Conservation (phyloP, 2,888 invertebrate species). For the Miltochrista miniata region DNA sequence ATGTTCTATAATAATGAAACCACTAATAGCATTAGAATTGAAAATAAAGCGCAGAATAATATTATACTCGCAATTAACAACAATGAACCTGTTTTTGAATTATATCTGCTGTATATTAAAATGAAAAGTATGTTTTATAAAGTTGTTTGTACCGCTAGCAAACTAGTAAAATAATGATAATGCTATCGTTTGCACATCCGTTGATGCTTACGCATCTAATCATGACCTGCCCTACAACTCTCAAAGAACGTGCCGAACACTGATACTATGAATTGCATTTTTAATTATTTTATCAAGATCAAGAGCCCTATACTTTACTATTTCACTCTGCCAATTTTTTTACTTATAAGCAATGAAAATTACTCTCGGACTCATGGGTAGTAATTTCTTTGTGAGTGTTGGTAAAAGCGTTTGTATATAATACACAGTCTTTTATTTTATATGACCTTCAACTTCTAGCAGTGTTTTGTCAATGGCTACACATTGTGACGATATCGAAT, state of each 20-base stretch:
- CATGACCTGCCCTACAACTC: conserved; percentile 80
- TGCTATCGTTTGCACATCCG: conserved; percentile 76
- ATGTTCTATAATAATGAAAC: too few relatives aligned
- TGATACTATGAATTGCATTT: conserved; percentile 45
- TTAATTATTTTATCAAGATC: too few relatives aligned
- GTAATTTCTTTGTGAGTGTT: neutral
- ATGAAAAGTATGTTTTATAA: conserved; percentile 44
- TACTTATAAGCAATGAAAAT: too few relatives aligned
- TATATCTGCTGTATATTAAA: conserved; percentile 19
- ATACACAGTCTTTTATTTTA: too few relatives aligned
- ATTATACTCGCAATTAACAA: neutral
- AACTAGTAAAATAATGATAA: conserved; percentile 59
- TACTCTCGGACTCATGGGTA: too few relatives aligned
- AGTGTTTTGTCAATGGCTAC: too few relatives aligned
- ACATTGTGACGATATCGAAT: too few relatives aligned
- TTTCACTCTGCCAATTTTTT: too few relatives aligned
- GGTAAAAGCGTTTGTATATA: neutral
- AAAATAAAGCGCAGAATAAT: neutral
- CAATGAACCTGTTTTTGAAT: conserved; percentile 3
- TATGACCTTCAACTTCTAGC: too few relatives aligned
- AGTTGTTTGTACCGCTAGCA: conserved; percentile 34
- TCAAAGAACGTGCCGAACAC: conserved; percentile 35
- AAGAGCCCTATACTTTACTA: too few relatives aligned
- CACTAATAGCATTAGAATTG: conserved; percentile 9
- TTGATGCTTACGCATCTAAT: conserved; percentile 74